Evolutionary conservation across 2,797 vertebrate species (phyloP).

Genomic region (Chaenodraco wilsoni): DNA sequence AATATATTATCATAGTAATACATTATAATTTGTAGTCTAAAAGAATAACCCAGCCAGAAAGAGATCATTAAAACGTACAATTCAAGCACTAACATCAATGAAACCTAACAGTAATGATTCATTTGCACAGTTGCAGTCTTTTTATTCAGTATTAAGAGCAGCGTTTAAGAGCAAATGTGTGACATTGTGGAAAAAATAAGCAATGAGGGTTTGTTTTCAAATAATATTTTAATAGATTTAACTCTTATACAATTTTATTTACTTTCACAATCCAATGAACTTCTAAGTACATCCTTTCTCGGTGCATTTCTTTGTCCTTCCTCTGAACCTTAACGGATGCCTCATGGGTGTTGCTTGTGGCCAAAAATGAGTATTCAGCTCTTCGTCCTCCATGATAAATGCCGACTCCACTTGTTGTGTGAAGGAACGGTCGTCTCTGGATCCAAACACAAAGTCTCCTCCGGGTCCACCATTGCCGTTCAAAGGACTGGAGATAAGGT

Average conservation of each 20-base stretch:
- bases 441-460: constrained; percentile 40
- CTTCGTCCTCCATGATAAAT: constrained; percentile 46
- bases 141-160: neutral
- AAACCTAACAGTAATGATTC: no score
- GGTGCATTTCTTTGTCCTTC: constrained; percentile 70
- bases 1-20: no score
- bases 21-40: no score
- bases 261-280: constrained; percentile 30
- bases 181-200: neutral
- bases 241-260: neutral
- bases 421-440: constrained; percentile 19
- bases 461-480: neutral
- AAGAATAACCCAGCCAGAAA: no score
- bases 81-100: no score
- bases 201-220: neutral
- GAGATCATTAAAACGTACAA: no score
- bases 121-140: neutral
- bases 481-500: constrained; percentile 32
- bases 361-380: constrained; percentile 52
- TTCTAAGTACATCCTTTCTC: constrained; percentile 21
- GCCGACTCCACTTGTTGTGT: constrained; percentile 37
- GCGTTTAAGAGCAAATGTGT: neutral
- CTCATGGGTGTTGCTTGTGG: constrained; percentile 61
- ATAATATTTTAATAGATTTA: constrained; percentile 51
- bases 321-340: constrained; percentile 70